These are phyloP conservation scores for Tinamus guttatus DNA, from an alignment of 2,113 vertebrate species.

Conservation along the genomic window DNA sequence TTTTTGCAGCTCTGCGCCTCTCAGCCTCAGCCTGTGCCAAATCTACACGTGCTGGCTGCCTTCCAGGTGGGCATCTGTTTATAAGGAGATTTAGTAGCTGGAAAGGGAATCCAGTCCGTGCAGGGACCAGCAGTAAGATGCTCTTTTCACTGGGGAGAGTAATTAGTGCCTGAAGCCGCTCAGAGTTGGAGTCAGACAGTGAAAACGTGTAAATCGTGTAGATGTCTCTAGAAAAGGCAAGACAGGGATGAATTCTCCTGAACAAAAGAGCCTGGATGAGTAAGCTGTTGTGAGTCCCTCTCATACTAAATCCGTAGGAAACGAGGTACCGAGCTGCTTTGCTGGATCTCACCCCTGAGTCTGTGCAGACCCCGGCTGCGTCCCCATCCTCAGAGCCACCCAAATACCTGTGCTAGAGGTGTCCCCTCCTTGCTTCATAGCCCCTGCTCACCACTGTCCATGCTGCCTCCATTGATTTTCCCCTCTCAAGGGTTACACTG, in stretches of 20 bases:
- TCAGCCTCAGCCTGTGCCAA: no score
- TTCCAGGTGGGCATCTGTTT: rapidly evolving
- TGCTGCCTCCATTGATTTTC: no score
- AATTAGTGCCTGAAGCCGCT: rapidly evolving
- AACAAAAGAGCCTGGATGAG: not conserved
- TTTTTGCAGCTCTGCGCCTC: not conserved
- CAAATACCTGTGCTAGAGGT: no score
- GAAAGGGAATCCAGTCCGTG: rapidly evolving
- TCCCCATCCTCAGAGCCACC: not conserved
- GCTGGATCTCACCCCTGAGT: no score
- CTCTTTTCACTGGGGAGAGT: rapidly evolving
- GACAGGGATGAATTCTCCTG: not conserved
- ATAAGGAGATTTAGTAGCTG: rapidly evolving
- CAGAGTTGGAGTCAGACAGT: rapidly evolving
- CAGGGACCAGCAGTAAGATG: rapidly evolving
- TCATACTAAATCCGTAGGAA: not conserved
- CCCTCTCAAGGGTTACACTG: no score
- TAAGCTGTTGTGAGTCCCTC: no score
- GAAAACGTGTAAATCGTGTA: rapidly evolving
- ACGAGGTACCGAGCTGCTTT: no score
- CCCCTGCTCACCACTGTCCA: no score
- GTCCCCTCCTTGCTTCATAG: no score
- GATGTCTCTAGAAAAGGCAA: not conserved
- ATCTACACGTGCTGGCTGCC: rapidly evolving
- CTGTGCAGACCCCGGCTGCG: no score